A percentile compares a stretch with the other conserved stretches of the same genome.
phyloP scores from a whole-genome alignment of 2,797 vertebrate genomes.

The Sebastiscus albofasciatus region DNA sequence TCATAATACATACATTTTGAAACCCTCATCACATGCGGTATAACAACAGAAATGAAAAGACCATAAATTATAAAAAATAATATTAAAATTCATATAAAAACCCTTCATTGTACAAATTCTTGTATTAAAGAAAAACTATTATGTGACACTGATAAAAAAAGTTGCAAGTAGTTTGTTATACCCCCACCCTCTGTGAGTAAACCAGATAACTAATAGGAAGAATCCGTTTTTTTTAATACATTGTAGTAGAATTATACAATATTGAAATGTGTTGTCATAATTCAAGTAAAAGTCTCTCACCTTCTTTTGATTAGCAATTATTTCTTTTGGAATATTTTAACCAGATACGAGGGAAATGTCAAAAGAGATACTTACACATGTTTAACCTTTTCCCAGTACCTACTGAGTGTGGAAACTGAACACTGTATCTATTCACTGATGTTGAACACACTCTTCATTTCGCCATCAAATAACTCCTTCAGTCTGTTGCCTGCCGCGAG shows the following conservation, averaged over 20 bases:
- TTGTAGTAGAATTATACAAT: not conserved
- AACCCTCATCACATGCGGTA: not conserved
- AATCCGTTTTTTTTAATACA: not conserved
- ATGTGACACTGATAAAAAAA: not conserved
- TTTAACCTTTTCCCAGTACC: too few relatives aligned
- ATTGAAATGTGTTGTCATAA: not conserved
- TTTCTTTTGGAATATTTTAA: not conserved
- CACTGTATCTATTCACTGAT: constrained; percentile 28
- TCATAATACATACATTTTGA: not conserved
- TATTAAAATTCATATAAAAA: not conserved
- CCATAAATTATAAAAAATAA: too few relatives aligned
- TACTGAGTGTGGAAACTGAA: not conserved
- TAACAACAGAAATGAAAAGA: not conserved
- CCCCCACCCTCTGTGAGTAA: not conserved
- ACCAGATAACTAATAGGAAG: not conserved
- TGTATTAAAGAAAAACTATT: not conserved
- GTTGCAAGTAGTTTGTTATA: not conserved
- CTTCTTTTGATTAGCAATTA: not conserved
- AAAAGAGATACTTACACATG: not conserved
- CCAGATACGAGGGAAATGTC: not conserved
- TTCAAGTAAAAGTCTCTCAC: not conserved
- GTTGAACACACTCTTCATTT: constrained; percentile 68
- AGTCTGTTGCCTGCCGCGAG: constrained; percentile 33
- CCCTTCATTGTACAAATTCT: not conserved
- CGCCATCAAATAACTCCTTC: constrained; percentile 63